These are phyloP conservation scores for Malthinus flaveolus DNA, from an alignment of 2,888 invertebrate species.

Conservation along the genomic window DNA sequence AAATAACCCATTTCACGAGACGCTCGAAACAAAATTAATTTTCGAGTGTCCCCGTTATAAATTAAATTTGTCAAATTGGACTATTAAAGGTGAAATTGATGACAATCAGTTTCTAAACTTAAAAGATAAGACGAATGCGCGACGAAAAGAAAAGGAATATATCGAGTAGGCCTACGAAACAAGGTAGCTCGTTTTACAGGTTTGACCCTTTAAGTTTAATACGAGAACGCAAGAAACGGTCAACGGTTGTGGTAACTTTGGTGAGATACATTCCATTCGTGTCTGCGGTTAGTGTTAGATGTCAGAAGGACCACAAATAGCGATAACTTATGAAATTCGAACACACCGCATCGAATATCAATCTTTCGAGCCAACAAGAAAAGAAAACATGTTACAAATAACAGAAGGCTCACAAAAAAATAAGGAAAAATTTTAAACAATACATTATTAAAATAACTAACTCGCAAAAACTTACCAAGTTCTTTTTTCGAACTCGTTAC, in stretches of 20 bases:
- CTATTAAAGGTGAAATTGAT: conserved; percentile 3
- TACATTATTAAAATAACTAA: too few relatives aligned
- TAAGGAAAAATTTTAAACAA: conserved; percentile 1
- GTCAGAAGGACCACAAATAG: conserved; percentile 43
- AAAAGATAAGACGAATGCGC: neutral
- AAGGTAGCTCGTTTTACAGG: conserved; percentile 20
- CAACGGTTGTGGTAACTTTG: conserved; percentile 32
- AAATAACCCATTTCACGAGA: neutral
- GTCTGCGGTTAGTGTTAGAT: conserved; percentile 46
- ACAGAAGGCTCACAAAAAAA: conserved; percentile 16
- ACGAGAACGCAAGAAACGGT: conserved; percentile 26
- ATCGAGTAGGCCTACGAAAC: neutral
- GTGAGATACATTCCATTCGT: conserved; percentile 45
- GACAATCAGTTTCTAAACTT: neutral
- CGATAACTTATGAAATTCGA: conserved; percentile 42
- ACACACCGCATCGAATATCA: conserved; percentile 41
- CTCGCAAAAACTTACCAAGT: too few relatives aligned
- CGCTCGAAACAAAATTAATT: neutral
- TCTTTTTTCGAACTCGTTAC: too few relatives aligned
- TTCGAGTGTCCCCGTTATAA: neutral
- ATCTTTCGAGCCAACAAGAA: conserved; percentile 27
- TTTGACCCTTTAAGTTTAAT: conserved; percentile 27
- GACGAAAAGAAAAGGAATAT: conserved; percentile 6
- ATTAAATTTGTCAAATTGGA: conserved; percentile 5
- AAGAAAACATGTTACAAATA: conserved; percentile 24